These are phyloP conservation scores for Spicauda simplicius DNA, from an alignment of 2,888 invertebrate species.

Conservation along the genomic window DNA sequence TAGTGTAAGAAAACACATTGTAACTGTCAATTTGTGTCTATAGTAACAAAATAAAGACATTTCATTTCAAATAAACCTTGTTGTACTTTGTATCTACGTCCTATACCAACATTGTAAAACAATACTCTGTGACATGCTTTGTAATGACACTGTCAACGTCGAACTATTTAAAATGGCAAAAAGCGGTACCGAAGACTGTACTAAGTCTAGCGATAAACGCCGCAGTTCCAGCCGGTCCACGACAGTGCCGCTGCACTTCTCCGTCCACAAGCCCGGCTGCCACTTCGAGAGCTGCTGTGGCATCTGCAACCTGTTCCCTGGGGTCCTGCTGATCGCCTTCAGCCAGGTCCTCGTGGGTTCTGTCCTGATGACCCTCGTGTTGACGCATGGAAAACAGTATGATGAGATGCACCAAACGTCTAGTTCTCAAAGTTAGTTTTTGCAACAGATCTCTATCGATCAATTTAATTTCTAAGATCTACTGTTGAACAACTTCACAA, in stretches of 20 bases:
- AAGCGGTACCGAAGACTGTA: slow-evolving; percentile 15
- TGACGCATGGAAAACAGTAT: slow-evolving; percentile 67
- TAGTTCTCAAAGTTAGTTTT: slow-evolving; percentile 55
- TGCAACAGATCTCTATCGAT: no score
- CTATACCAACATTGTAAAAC: neutral
- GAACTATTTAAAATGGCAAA: slow-evolving; percentile 12
- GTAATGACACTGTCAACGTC: neutral
- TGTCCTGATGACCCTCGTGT: slow-evolving; percentile 65
- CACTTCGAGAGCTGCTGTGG: slow-evolving; percentile 80
- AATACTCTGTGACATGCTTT: neutral
- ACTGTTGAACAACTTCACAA: no score
- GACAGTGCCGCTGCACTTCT: slow-evolving; percentile 79
- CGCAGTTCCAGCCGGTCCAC: slow-evolving; percentile 41
- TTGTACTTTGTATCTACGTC: neutral
- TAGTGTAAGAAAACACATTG: no score
- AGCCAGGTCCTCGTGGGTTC: slow-evolving; percentile 69
- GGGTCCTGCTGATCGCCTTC: slow-evolving; percentile 74
- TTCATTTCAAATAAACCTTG: no score
- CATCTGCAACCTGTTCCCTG: slow-evolving; percentile 76
- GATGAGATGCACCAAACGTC: slow-evolving; percentile 71
- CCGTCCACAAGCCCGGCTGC: slow-evolving; percentile 69
- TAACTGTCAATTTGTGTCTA: no score
- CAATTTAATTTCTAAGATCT: no score
- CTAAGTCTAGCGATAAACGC: slow-evolving; percentile 17
- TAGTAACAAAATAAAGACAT: no score